Evolutionary conservation across 2,113 vertebrate genomes (phyloP), one percentile per base, ranked within the genome.

Genomic region (Notothenia rossii): DNA sequence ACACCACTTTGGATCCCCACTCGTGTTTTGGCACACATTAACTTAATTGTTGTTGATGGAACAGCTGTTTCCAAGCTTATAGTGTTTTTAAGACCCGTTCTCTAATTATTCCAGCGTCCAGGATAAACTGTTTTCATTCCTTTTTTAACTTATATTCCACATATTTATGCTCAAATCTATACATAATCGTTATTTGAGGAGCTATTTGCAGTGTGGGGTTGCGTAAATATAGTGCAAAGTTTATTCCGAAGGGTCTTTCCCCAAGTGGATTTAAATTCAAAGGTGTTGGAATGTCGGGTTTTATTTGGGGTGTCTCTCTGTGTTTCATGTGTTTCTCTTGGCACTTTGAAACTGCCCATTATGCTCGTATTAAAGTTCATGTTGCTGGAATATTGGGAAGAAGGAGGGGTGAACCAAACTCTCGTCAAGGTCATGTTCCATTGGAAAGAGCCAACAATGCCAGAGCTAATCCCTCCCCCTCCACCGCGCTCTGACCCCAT

Each of bases 371-470:
- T 93, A 91, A 94, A 94, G 89, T 92, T 88, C 75, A 88, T 89
- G 84, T 90, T 88, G 92, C 91, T 86, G 89, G 88, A 91, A 91
- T 88, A 92, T 85, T 75, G 82, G 85, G 76, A 76, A 58, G 84
- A 73, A 60, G 58, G 18, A 46, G 48, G 74, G 81, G 64, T 48
- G 79, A 87, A 88, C 84, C 84, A 92, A 94, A 93, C 92, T 94
- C 94, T 89, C 70, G 79, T 95, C 93, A 95, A 95, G 94, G 95
- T 95, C 95, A 94, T 91, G 93, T 94, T 93, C 92, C 84, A 86
- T 77, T 88, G 85, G 89, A 91, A 91, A 89, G 81, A 81, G 86
- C 88, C 93, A 90, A 95, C 93, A 95, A 95, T 94, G 90, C 89
- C 85, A 64, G 65, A 8, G 81, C 87, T 95, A 95, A 95, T 94